Conservation (phyloP, 1,140 invertebrate genomes). For the Brachionus rubens region DNA sequence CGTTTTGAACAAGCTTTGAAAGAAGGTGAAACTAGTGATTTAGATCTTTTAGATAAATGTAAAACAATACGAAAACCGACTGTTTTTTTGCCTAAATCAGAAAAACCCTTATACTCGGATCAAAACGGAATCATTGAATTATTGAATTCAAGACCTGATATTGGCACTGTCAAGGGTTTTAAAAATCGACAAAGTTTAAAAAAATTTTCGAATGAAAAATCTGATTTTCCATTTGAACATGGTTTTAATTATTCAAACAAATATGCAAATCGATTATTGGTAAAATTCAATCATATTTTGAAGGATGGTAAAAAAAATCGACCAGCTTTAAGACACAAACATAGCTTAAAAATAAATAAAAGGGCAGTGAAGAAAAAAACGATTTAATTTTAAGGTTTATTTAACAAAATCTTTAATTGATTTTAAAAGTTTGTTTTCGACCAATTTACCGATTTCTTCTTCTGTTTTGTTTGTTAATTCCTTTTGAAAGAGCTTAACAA, state of each 20-base stretch:
- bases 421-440: slow-evolving; percentile 6
- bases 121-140: slow-evolving; percentile 7
- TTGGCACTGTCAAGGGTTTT: not conserved
- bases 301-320: not conserved
- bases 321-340: not conserved
- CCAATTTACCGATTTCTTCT: not conserved
- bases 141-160: not conserved
- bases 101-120: slow-evolving; percentile 1
- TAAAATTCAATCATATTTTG: slow-evolving; percentile 16
- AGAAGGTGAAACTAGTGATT: slow-evolving; percentile 5
- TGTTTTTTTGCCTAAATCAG: not conserved
- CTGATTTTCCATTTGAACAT: not conserved
- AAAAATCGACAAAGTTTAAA: not conserved
- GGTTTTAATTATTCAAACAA: not conserved
- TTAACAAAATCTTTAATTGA: slow-evolving; percentile 35
- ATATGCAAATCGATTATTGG: not conserved
- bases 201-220: not conserved
- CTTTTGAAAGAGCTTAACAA: slow-evolving; percentile 19
- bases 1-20: slow-evolving; percentile 1
- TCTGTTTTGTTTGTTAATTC: not conserved
- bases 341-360: not conserved
- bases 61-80: not conserved
- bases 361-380: not conserved
- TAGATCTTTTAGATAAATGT: not conserved
- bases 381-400: not conserved